phyloP scores from a whole-genome alignment of 2,797 vertebrate species.

The Sciurus carolinensis region DNA sequence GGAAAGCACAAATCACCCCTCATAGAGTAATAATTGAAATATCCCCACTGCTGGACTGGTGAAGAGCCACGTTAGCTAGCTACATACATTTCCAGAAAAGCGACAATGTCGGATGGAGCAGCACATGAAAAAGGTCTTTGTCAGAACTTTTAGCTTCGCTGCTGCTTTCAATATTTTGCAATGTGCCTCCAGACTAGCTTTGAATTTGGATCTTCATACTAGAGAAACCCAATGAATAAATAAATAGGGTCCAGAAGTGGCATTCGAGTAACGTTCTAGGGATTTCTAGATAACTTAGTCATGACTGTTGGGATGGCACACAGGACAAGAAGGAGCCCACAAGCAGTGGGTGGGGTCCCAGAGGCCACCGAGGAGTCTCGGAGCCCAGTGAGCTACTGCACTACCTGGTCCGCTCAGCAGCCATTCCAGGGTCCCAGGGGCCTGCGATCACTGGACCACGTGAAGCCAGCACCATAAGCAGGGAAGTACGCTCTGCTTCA shows the following conservation, averaged over 20 bases:
- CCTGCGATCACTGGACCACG: neutral
- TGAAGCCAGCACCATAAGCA: neutral
- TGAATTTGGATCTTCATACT: neutral
- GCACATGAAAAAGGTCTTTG: neutral
- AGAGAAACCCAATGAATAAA: neutral
- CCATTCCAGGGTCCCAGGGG: neutral
- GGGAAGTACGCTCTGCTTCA: neutral
- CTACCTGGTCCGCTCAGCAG: neutral
- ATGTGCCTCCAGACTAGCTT: neutral
- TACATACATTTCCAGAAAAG: conserved; percentile 75
- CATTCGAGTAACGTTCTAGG: conserved; percentile 13
- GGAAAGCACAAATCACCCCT: conserved; percentile 83
- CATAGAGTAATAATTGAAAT: conserved; percentile 83
- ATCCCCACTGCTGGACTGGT: conserved; percentile 68
- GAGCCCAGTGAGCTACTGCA: neutral
- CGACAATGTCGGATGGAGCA: conserved; percentile 2
- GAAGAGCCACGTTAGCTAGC: conserved; percentile 81
- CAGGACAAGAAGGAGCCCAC: neutral
- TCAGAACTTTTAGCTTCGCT: neutral
- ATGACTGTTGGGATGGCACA: neutral
- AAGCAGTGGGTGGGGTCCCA: neutral
- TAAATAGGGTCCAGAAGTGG: conserved; percentile 2
- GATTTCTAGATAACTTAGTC: neutral
- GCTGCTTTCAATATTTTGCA: neutral
- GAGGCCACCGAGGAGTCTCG: neutral